Base-by-base conservation (phyloP, 2,888 invertebrate species). In the Trichopoda pennipes region DNA sequence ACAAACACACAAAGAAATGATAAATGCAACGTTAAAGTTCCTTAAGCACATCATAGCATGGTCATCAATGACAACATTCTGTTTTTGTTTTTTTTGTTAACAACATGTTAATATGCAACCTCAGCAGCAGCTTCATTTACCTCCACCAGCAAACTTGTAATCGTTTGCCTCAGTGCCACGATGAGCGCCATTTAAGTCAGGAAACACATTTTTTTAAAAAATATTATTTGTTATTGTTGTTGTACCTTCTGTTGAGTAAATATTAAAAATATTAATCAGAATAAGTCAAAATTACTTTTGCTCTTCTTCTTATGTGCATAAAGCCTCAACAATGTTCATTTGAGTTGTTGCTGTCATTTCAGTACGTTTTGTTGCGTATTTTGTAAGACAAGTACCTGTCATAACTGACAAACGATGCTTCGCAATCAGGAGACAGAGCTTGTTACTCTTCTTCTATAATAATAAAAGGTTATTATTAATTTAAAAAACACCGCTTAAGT, bases 201-300 rank as follows among this genome's bases (percentile, higher is more conserved):
- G 74, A 79, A 72, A 69, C 44, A n/a, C 38, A 55, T 21, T 58
- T 42, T 28, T 35, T 49, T 38, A 1, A n/a, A n/a, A n/a, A n/a
- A n/a, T 38, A 2, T 28, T 28, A 6, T 53, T 63, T 56, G 17
- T 38, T 21, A 7, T n/a, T n/a, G n/a, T n/a, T 23, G n/a, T 17
- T 69, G 32, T 44, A 47, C 21, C 64, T 61, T 68, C 60, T 68
- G 66, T 72, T 79, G 68, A 82, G 58, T 47, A 79, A 82, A 82
- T 79, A 79, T 73, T 79, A 82, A 79, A 82, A 80, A 75, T 75
- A 82, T 82, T 82, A 82, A 82, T 79, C 82, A 82, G 82, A 79
- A 82, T 78, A 81, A 78, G 81, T 78, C 81, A 81, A 79, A 82
- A 72, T 66, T 68, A 28, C 72, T 72, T n/a, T 63, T 47, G 21